Evolutionary conservation across 2,113 vertebrate species (phyloP).

Genomic region (Percopsis transmontana): DNA sequence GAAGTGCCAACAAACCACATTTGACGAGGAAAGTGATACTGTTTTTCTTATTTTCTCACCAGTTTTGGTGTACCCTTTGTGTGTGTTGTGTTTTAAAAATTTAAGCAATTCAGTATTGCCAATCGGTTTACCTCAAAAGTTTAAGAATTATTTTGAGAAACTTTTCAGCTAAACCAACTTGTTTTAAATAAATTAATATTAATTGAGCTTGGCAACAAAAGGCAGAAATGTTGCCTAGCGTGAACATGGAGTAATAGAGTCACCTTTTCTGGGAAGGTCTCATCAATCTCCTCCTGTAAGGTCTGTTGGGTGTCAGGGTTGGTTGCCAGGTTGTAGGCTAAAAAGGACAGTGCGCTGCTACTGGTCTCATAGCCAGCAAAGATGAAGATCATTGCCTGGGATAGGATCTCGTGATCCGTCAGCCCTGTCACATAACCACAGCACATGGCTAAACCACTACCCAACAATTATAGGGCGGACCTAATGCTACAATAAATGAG

Average conservation of each 20-base stretch:
- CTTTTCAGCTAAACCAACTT: too few relatives aligned
- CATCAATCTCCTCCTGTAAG: constrained; percentile 79
- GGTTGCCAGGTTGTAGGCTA: constrained; percentile 76
- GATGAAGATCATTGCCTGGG: constrained; percentile 81
- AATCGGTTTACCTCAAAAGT: too few relatives aligned
- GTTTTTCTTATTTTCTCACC: too few relatives aligned
- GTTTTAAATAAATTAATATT: too few relatives aligned
- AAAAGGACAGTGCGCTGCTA: constrained; percentile 72
- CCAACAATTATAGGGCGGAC: neutral
- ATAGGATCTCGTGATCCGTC: constrained; percentile 79
- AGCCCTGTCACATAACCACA: constrained; percentile 70
- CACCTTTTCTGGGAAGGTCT: constrained; percentile 77
- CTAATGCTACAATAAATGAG: neutral
- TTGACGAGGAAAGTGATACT: too few relatives aligned
- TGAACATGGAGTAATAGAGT: neutral
- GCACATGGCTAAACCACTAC: neutral
- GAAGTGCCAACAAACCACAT: neutral
- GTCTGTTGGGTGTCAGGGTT: constrained; percentile 74
- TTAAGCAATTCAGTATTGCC: too few relatives aligned
- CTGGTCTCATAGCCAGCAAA: constrained; percentile 83
- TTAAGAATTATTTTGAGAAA: too few relatives aligned
- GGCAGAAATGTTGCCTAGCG: too few relatives aligned
- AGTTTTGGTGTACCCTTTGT: too few relatives aligned
- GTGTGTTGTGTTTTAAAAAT: too few relatives aligned
- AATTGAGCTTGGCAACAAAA: too few relatives aligned